Percentiles rank a stretch among this genome's conserved stretches.
These are phyloP conservation scores for Cerastis leucographa DNA, from an alignment of 2,888 invertebrate genomes.

Conservation along the genomic window DNA sequence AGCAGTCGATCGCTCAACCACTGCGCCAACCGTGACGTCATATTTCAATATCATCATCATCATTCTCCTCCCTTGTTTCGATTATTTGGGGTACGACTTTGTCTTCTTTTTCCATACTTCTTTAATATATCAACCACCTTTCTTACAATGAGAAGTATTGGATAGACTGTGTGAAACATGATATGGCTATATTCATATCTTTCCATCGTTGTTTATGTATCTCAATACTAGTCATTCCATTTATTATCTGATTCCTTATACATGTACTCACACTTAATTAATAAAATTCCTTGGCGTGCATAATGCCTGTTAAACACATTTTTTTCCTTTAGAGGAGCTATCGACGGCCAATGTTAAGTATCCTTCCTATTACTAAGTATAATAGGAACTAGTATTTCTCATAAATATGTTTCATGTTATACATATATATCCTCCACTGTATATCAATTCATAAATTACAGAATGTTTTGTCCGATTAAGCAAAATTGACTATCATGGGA, in stretches of 20 bases:
- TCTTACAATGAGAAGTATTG: neutral
- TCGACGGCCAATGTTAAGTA: conserved; percentile 21
- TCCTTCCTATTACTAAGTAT: conserved; percentile 4
- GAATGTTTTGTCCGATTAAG: neutral
- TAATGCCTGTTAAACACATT: conserved; percentile 23
- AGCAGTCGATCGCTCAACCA: too few species aligned
- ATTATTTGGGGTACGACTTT: neutral
- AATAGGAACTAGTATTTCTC: conserved; percentile 15
- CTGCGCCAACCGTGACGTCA: too few species aligned
- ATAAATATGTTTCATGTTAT: neutral
- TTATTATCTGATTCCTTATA: conserved; percentile 7
- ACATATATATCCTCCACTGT: neutral
- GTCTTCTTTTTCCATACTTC: neutral
- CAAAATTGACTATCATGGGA: neutral
- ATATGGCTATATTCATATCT: neutral
- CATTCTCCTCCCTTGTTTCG: neutral
- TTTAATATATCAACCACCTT: neutral
- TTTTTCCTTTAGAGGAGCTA: conserved; percentile 26
- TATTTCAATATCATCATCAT: neutral
- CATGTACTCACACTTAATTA: conserved; percentile 25
- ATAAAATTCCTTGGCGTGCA: conserved; percentile 32
- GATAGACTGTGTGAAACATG: neutral
- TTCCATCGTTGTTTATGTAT: neutral
- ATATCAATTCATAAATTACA: neutral
- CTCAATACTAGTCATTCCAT: neutral